phyloP scores from a whole-genome alignment of 2,888 invertebrate genomes.

The Mythimna albipuncta region DNA sequence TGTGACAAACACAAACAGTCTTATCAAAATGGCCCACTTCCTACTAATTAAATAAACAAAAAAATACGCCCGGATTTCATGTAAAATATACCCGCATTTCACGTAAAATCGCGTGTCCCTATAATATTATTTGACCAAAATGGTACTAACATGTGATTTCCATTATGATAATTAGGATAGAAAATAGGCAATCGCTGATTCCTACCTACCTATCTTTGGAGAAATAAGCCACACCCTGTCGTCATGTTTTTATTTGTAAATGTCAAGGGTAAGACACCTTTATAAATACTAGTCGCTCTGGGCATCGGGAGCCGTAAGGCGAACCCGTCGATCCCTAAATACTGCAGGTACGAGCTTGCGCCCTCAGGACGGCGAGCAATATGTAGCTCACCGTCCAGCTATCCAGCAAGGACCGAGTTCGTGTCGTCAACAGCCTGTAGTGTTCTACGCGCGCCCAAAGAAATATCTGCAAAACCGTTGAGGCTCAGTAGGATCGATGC shows the following conservation, averaged over 20 bases:
- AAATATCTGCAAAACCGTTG: too few relatives aligned
- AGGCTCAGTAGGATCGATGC: too few relatives aligned
- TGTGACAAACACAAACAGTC: conserved; percentile 4
- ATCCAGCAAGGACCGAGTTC: too few relatives aligned
- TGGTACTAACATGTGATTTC: conserved; percentile 50
- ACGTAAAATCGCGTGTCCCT: conserved; percentile 60
- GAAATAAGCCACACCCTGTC: not conserved
- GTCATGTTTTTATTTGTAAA: not conserved
- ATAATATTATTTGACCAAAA: conserved; percentile 42
- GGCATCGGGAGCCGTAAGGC: too few relatives aligned
- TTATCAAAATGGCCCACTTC: conserved; percentile 34
- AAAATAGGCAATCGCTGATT: conserved; percentile 1
- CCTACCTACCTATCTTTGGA: conserved; percentile 3
- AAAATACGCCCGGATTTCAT: conserved; percentile 28
- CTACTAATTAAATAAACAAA: conserved; percentile 45
- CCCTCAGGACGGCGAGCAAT: too few relatives aligned
- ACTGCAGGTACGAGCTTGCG: too few relatives aligned
- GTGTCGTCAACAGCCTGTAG: too few relatives aligned
- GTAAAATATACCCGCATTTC: conserved; percentile 41
- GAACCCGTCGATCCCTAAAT: too few relatives aligned
- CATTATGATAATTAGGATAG: conserved; percentile 56
- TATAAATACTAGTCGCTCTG: too few relatives aligned
- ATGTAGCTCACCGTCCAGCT: too few relatives aligned
- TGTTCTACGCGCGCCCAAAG: too few relatives aligned
- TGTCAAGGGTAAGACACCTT: not conserved